Base-by-base conservation (phyloP, 2,888 invertebrate genomes). In the Philereme transversata region DNA sequence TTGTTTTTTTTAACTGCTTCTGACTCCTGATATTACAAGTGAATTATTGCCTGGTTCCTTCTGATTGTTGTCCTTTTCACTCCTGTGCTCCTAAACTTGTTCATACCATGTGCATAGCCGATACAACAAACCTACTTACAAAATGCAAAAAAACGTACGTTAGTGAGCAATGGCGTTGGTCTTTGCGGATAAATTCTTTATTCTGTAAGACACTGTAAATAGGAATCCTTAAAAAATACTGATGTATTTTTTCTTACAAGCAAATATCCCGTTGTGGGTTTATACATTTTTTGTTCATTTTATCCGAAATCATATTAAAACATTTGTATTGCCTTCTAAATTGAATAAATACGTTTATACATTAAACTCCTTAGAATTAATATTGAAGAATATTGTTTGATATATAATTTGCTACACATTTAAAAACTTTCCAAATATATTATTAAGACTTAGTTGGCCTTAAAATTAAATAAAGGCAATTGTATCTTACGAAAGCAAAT, bases 401-500 rank as follows among this genome's bases (percentile, higher is more conserved):
- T 10, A 10, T 2, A 43, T 5, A 5, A 43, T 43, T 43, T 43
- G 5, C 4, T 43, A 43, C 10, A 0, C 4, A 43, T 10, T 43
- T 4, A 8, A 10, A 10, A 10, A 10, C 10, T 51, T 10, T 47
- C 5, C n/a, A 9, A 50, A 44, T 52, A 48, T 9, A 45, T 38
- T n/a, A 41, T 36, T 7, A 5, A 22, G 22, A 34, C 36, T 40
- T 0, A 3, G 33, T 8, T 22, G 22, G 3, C 22, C 22, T 22
- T 22, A 11, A 9, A 36, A 48, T 22, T 35, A n/a, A 33, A 49
- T 34, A 2, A 35, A 49, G 7, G 10, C 50, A 11, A 40, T 45
- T 54, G 43, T 49, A 45, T 62, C 45, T 45, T 58, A 60, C 50
- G 58, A 61, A 63, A 66, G 60, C 64, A 63, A 69, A 66, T 61